These are phyloP conservation scores for Synaphobranchus kaupii DNA, from an alignment of 2,797 vertebrate genomes.

Conservation along the genomic window DNA sequence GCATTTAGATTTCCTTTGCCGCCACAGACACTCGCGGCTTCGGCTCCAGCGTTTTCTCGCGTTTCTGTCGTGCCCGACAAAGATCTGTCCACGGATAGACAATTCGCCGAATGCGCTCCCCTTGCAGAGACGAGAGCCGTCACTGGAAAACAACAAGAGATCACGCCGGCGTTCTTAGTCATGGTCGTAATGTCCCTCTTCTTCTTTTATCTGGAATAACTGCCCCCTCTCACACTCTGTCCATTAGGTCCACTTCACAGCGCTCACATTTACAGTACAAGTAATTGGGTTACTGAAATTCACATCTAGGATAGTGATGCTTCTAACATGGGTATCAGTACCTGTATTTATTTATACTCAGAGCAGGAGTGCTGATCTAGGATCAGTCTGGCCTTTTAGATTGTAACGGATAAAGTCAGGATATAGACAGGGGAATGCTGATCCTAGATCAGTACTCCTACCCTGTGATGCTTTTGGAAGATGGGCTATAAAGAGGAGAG, in stretches of 20 bases:
- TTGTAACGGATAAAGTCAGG: background rate
- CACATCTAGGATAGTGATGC: background rate
- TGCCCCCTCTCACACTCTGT: background rate
- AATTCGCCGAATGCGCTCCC: background rate
- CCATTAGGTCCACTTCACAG: background rate
- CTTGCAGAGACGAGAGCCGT: constrained; percentile 6
- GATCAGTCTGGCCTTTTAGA: background rate
- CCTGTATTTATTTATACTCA: background rate
- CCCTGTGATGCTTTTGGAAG: background rate
- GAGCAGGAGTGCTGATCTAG: background rate
- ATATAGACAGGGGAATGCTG: background rate
- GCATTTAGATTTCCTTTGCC: background rate
- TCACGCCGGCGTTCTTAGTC: background rate
- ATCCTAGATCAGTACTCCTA: background rate
- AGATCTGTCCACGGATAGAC: background rate
- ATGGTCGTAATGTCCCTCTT: background rate
- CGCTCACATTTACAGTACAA: background rate
- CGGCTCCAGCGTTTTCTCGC: background rate
- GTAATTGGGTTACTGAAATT: background rate
- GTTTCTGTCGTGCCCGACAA: background rate
- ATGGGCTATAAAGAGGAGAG: background rate
- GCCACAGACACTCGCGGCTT: background rate
- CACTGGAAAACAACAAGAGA: background rate
- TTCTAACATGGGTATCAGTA: background rate
- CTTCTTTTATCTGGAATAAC: background rate